Percentiles rank a stretch among this genome's conserved stretches.
phyloP scores from a whole-genome alignment of 2,113 vertebrate species.

The Stercorarius parasiticus region DNA sequence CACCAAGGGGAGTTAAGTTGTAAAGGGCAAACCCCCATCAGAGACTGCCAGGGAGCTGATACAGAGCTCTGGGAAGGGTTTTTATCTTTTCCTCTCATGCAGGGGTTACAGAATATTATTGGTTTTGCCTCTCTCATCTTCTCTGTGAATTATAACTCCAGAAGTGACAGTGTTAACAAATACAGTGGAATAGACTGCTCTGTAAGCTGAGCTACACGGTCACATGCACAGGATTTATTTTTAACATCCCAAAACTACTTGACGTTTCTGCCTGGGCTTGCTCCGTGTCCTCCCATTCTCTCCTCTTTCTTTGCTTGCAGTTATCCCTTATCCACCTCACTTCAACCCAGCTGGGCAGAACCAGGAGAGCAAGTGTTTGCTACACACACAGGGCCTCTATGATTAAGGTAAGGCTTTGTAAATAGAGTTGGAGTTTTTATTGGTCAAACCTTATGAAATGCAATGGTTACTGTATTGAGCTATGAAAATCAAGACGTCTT shows the following conservation, averaged over 20 bases:
- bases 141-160: not conserved
- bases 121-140: not conserved
- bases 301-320: constrained; percentile 6
- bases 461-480: not conserved
- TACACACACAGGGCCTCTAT: constrained; percentile 16
- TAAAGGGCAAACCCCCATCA: not conserved
- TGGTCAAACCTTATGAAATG: not conserved
- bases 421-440: not conserved
- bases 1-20: not conserved
- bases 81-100: not conserved
- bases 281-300: constrained; percentile 39
- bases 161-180: constrained; percentile 60
- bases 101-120: not conserved
- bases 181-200: constrained; percentile 38
- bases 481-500: not conserved
- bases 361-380: constrained; percentile 3
- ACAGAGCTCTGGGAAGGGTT: not conserved
- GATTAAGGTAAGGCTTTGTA: constrained; percentile 71
- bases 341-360: not conserved
- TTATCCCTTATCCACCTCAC: not conserved
- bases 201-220: constrained; percentile 73
- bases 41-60: not conserved
- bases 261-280: constrained; percentile 69
- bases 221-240: constrained; percentile 80
- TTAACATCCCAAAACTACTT: constrained; percentile 76